phyloP scores from a whole-genome alignment of 37 sponge, comb jelly and placozoan genomes.

The Ephydatia muelleri region DNA sequence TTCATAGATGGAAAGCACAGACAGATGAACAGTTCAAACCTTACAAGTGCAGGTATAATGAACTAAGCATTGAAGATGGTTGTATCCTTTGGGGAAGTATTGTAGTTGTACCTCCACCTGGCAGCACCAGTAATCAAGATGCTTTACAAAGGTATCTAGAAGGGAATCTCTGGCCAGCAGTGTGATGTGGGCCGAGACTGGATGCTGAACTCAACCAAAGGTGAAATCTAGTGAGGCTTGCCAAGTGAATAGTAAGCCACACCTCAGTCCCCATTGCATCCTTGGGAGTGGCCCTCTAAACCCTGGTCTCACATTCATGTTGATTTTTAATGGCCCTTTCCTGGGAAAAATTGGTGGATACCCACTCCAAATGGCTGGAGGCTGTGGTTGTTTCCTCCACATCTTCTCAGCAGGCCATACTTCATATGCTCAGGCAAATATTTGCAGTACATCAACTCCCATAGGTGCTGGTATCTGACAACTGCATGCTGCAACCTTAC shows the following conservation, averaged over 20 bases:
- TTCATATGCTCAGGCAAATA: no score
- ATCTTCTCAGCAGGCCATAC: no score
- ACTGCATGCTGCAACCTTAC: no score
- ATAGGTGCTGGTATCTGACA: no score
- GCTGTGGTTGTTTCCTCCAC: conserved; percentile 3
- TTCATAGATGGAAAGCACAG: background rate
- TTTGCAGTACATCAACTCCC: no score
- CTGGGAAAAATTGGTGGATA: conserved; percentile 30
- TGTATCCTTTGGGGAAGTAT: conserved; percentile 30
- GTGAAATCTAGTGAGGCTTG: background rate
- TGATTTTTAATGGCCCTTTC: conserved; percentile 24
- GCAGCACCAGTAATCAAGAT: background rate
- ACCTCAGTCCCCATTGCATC: conserved; percentile 6
- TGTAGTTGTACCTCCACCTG: conserved; percentile 12
- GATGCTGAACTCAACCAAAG: conserved; percentile 5
- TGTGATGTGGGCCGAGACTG: conserved; percentile 45
- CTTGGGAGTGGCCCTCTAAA: conserved; percentile 34
- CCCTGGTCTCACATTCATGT: conserved; percentile 39
- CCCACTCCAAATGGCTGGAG: conserved; percentile 38
- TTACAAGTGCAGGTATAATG: background rate
- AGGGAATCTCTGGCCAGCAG: conserved; percentile 27
- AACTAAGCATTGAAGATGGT: background rate
- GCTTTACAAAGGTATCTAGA: conserved; percentile 1
- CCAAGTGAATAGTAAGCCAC: background rate
- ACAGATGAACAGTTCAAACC: background rate